Conservation (phyloP, 2,888 invertebrate species). For the Drosophila fulvimacula region DNA sequence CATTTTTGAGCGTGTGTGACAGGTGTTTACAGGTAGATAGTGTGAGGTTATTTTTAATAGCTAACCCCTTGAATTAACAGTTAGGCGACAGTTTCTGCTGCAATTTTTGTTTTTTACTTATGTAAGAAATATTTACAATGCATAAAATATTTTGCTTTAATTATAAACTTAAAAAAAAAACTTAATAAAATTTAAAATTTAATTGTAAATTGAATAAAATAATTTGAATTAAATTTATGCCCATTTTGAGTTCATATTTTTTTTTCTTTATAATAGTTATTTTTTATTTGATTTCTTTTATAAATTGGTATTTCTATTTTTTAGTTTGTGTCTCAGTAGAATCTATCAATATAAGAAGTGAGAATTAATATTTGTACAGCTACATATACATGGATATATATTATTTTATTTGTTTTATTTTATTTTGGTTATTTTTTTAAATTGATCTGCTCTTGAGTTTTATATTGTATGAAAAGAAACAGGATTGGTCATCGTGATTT, state of each 20-base stretch:
- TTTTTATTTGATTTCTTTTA: neutral
- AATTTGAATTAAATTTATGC: constrained; percentile 2
- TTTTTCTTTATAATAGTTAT: constrained; percentile 11
- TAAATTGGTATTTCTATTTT: constrained; percentile 10
- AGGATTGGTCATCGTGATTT: constrained; percentile 64
- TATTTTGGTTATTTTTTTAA: neutral
- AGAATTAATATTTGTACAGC: constrained; percentile 27
- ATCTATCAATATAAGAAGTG: constrained; percentile 37
- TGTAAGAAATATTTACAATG: constrained; percentile 13
- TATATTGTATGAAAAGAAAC: constrained; percentile 66
- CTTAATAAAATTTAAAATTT: neutral
- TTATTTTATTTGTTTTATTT: neutral
- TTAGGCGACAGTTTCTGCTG: constrained; percentile 47
- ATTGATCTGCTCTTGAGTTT: constrained; percentile 34
- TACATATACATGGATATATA: constrained; percentile 5
- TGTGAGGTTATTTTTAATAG: constrained; percentile 24
- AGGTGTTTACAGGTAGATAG: constrained; percentile 22
- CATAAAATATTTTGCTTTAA: neutral
- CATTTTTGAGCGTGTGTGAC: constrained; percentile 32
- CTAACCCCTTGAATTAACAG: constrained; percentile 19
- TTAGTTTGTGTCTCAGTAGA: constrained; percentile 16
- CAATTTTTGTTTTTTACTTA: constrained; percentile 32
- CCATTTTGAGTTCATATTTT: constrained; percentile 4
- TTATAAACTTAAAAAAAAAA: neutral
- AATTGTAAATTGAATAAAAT: neutral